phyloP scores from a whole-genome alignment of 2,797 vertebrate genomes.

The Sparidentex hasta region DNA sequence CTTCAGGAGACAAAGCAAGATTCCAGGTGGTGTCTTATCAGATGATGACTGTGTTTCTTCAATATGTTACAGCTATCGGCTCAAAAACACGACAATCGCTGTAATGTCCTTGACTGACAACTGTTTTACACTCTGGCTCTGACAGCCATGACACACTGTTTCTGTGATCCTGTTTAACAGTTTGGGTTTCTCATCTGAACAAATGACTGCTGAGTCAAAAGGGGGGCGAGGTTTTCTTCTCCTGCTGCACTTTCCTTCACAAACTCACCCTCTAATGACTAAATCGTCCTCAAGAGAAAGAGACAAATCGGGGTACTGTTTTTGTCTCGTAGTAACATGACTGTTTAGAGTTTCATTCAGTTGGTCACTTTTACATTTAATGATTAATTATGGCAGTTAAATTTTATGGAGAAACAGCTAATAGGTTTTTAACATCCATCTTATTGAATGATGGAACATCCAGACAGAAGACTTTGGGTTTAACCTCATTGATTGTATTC shows the following conservation, averaged over 20 bases:
- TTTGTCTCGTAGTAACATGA: background rate
- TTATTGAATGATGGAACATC: background rate
- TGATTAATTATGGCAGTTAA: too few species aligned
- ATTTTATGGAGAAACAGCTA: too few species aligned
- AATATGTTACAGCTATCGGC: background rate
- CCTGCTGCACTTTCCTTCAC: background rate
- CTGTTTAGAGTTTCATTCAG: background rate
- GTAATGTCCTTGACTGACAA: background rate
- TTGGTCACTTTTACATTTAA: background rate
- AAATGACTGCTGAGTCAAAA: slow-evolving; percentile 10
- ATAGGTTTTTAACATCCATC: too few species aligned
- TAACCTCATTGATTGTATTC: too few species aligned
- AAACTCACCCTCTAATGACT: slow-evolving; percentile 29
- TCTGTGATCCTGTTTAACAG: background rate
- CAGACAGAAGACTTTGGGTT: background rate
- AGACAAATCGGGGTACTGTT: background rate
- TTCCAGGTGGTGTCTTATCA: background rate
- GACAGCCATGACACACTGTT: background rate
- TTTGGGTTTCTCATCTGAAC: background rate
- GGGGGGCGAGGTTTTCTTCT: background rate
- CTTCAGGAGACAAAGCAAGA: slow-evolving; percentile 13
- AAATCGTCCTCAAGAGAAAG: background rate
- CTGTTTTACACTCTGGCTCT: background rate
- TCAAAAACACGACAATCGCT: background rate
- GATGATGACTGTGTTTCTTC: background rate